phyloP scores from a whole-genome alignment of 2,888 invertebrate genomes.

The Drosophila borborema region DNA sequence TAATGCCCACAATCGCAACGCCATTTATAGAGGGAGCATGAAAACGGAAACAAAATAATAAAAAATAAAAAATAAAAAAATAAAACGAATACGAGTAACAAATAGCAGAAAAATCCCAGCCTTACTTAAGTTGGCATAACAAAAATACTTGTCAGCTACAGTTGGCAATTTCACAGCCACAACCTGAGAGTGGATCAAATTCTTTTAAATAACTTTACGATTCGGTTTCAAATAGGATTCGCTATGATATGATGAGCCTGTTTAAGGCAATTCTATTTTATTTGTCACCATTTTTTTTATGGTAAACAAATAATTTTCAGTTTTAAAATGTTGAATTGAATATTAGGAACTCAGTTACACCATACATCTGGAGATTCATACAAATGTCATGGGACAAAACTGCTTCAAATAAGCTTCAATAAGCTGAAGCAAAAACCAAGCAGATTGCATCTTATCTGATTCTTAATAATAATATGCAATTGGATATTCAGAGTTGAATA shows the following conservation, averaged over 20 bases:
- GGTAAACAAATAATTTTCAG: not conserved
- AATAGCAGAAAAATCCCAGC: conserved; percentile 19
- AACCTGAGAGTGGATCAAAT: conserved; percentile 6
- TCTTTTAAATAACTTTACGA: conserved; percentile 14
- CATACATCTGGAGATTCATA: no score
- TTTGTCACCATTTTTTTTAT: not conserved
- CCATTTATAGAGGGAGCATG: conserved; percentile 31
- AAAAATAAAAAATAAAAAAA: not conserved
- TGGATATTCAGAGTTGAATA: no score
- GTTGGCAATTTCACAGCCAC: conserved; percentile 18
- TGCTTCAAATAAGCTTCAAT: no score
- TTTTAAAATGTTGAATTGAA: not conserved
- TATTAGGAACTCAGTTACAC: no score
- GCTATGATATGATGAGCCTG: conserved; percentile 6
- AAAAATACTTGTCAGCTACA: conserved; percentile 23
- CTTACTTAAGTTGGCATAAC: conserved; percentile 8
- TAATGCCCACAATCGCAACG: conserved; percentile 53
- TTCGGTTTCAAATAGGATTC: not conserved
- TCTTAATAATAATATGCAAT: no score
- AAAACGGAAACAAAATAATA: not conserved
- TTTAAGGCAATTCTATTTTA: not conserved
- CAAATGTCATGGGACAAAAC: no score
- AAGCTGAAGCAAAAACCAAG: no score
- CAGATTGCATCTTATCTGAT: no score
- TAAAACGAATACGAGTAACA: not conserved